Conservation (phyloP, 2,113 vertebrate species). For the Chlorodrepanis virens region DNA sequence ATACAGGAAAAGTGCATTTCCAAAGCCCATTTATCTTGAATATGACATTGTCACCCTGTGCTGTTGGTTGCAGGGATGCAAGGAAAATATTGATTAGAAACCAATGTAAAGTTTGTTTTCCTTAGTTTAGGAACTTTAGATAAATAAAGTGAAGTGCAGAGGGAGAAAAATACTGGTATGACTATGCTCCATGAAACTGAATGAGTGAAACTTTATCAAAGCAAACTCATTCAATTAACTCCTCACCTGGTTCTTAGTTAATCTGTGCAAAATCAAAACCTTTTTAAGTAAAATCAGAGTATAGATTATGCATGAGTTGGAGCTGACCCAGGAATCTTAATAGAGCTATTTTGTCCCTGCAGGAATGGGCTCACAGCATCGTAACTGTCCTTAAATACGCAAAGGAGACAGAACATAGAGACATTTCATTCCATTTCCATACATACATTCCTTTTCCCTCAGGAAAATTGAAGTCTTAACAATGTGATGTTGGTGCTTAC, state of each 20-base stretch:
- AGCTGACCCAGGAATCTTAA: not conserved
- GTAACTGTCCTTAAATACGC: not conserved
- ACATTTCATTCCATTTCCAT: not conserved
- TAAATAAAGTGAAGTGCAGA: not conserved
- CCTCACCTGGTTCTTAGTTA: not conserved
- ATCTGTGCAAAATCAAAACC: not conserved
- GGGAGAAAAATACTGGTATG: not conserved
- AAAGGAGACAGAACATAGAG: not conserved
- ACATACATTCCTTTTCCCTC: not conserved
- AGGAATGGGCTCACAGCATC: not conserved
- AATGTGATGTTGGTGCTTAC: not conserved
- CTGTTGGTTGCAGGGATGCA: not conserved
- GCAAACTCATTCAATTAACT: not conserved
- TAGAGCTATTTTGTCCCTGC: not conserved
- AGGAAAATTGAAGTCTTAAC: not conserved
- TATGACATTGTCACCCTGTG: constrained; percentile 30
- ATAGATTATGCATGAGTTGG: not conserved
- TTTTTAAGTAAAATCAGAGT: not conserved
- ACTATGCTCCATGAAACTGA: not conserved
- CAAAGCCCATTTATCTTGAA: constrained; percentile 45
- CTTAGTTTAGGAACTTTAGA: not conserved
- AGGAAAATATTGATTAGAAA: constrained; percentile 42
- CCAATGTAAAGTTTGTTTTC: not conserved
- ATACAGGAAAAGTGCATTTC: constrained; percentile 29
- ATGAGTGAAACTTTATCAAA: not conserved